Evolutionary conservation across 2,888 invertebrate genomes (phyloP).

Genomic region (Nemotelus pantherinus): DNA sequence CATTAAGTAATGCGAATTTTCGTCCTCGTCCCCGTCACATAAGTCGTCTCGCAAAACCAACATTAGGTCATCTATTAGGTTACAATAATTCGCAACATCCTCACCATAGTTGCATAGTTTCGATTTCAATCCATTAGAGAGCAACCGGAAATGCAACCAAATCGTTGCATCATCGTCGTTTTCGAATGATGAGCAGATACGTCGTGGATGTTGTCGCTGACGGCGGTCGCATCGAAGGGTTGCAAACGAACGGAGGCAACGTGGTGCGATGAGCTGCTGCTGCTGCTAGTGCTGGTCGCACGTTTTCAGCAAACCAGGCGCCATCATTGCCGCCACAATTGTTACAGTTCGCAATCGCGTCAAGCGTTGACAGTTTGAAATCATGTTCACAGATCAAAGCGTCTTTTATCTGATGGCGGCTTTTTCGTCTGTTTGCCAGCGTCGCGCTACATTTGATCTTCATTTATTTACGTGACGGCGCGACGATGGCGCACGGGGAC

Average conservation of each 20-base stretch:
- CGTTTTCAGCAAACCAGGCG: conserved; percentile 17
- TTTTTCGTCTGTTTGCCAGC: neutral
- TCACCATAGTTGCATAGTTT: neutral
- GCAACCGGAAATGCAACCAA: conserved; percentile 28
- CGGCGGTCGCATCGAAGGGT: no score
- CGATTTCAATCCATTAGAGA: conserved; percentile 3
- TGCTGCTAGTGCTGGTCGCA: neutral
- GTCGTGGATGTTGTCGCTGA: neutral
- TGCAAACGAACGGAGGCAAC: no score
- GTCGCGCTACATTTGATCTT: conserved; percentile 40
- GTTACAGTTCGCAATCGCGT: conserved; percentile 1
- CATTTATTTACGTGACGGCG: conserved; percentile 16
- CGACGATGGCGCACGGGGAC: neutral
- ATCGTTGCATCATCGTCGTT: conserved; percentile 32
- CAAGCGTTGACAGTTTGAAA: conserved; percentile 25
- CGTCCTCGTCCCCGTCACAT: neutral
- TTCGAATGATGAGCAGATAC: conserved; percentile 16
- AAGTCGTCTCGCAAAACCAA: neutral
- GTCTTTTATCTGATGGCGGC: conserved; percentile 22
- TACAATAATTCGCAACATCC: conserved; percentile 21
- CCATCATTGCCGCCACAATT: conserved; percentile 20
- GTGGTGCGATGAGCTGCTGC: no score
- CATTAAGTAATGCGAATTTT: conserved; percentile 21
- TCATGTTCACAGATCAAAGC: conserved; percentile 10
- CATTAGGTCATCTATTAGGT: conserved; percentile 16